Conservation (phyloP, 2,888 invertebrate species). For the Aproaerema taeniolella region DNA sequence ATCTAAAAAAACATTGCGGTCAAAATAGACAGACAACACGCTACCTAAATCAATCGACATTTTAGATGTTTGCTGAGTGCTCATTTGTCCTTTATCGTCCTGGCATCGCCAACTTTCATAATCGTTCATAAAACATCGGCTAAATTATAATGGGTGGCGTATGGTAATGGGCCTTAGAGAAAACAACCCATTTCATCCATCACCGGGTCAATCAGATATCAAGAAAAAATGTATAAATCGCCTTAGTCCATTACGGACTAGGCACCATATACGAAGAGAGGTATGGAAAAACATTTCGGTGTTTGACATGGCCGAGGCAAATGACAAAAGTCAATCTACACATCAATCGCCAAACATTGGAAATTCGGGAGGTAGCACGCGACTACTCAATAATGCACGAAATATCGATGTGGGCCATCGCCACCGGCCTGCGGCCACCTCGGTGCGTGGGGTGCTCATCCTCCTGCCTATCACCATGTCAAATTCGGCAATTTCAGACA, state of each 20-base stretch:
- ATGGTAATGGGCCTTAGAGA: constrained; percentile 41
- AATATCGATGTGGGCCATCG: constrained; percentile 75
- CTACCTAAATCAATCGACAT: constrained; percentile 14
- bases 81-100: constrained; percentile 27
- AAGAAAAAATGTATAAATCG: constrained; percentile 52
- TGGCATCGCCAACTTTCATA: constrained; percentile 28
- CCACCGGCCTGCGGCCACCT: constrained; percentile 19
- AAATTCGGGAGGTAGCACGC: constrained; percentile 74
- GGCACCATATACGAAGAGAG: constrained; percentile 62
- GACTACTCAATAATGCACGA: constrained; percentile 74
- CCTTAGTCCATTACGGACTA: constrained; percentile 64
- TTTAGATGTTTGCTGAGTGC: constrained; percentile 22
- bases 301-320: constrained; percentile 72
- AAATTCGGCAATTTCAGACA: too few relatives aligned
- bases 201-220: constrained; percentile 65
- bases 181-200: constrained; percentile 60
- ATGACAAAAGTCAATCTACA: constrained; percentile 78
- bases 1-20: constrained; percentile 1
- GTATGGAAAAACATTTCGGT: constrained; percentile 71
- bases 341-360: constrained; percentile 77
- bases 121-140: constrained; percentile 29
- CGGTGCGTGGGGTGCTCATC: constrained; percentile 12
- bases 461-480: too few relatives aligned
- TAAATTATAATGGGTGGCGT: constrained; percentile 34
- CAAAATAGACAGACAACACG: constrained; percentile 3